A percentile compares a stretch with the other conserved stretches of the same genome.
phyloP scores from a whole-genome alignment of 1,140 invertebrate species.

The Lepidurus arcticus region DNA sequence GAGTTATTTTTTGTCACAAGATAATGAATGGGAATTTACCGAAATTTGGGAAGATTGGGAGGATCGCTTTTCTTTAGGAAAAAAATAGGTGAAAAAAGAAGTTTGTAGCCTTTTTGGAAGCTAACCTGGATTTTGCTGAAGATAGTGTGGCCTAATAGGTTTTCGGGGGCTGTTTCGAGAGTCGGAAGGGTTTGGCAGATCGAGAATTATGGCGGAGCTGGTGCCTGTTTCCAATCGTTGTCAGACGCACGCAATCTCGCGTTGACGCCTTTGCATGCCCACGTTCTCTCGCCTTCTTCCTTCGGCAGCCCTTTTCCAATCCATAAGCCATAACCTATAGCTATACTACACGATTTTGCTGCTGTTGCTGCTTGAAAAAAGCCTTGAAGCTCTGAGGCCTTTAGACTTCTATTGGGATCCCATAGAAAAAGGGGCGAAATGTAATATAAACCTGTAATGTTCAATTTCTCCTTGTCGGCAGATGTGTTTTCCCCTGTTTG shows the following conservation, averaged over 20 bases:
- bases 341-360: conserved; percentile 11
- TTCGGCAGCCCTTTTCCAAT: conserved; percentile 13
- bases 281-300: background rate
- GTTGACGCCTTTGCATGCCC: conserved; percentile 17
- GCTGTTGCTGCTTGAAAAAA: background rate
- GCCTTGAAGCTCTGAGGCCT: background rate
- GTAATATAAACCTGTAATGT: too few species aligned
- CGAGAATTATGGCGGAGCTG: conserved; percentile 16
- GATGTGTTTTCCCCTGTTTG: too few species aligned
- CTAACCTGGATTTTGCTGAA: conserved; percentile 1
- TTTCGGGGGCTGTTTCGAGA: conserved; percentile 9
- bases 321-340: background rate
- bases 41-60: too few species aligned
- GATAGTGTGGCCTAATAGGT: conserved; percentile 21
- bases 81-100: too few species aligned
- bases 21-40: too few species aligned
- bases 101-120: background rate
- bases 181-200: background rate
- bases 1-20: too few species aligned
- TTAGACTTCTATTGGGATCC: background rate
- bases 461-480: too few species aligned
- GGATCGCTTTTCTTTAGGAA: too few species aligned
- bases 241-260: conserved; percentile 20
- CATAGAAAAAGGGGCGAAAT: too few species aligned
- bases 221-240: conserved; percentile 14